Conservation (phyloP, 2,888 invertebrate genomes). For the Nasonovia ribisnigri region DNA sequence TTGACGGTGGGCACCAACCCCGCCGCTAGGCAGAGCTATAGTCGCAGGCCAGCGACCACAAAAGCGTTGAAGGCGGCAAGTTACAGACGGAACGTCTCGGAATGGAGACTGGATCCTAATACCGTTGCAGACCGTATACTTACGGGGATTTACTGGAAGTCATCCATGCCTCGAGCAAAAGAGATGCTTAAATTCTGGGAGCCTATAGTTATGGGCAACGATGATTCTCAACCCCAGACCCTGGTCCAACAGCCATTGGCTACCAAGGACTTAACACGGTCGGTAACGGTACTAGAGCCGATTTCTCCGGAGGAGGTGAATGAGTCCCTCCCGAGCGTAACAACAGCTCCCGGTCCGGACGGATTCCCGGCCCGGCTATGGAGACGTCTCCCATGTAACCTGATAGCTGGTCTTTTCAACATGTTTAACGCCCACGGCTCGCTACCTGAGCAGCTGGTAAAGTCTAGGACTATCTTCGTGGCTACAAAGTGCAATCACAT, state of each 20-base stretch:
- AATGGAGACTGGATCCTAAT: not conserved
- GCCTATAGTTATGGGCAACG: not conserved
- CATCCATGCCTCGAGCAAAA: rapidly evolving
- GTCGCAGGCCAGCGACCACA: constrained; percentile 66
- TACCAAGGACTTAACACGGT: too few relatives aligned
- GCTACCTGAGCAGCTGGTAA: rapidly evolving
- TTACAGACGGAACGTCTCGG: not conserved
- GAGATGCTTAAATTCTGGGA: not conserved
- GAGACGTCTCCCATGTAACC: not conserved
- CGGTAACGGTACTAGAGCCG: too few relatives aligned
- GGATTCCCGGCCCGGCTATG: not conserved
- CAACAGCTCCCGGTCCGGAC: not conserved
- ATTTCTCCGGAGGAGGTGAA: too few relatives aligned
- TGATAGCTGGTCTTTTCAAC: not conserved
- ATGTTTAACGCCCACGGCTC: constrained; percentile 11
- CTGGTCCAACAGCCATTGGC: not conserved
- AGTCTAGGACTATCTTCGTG: too few relatives aligned
- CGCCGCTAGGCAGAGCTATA: too few relatives aligned
- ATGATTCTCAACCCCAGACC: not conserved
- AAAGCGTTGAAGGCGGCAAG: not conserved
- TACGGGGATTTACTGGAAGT: not conserved
- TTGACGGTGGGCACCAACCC: too few relatives aligned
- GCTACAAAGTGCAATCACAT: not conserved
- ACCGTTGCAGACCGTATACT: not conserved
- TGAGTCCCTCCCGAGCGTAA: not conserved